phyloP scores from a whole-genome alignment of 2,797 vertebrate species.

The Siniperca obscura region DNA sequence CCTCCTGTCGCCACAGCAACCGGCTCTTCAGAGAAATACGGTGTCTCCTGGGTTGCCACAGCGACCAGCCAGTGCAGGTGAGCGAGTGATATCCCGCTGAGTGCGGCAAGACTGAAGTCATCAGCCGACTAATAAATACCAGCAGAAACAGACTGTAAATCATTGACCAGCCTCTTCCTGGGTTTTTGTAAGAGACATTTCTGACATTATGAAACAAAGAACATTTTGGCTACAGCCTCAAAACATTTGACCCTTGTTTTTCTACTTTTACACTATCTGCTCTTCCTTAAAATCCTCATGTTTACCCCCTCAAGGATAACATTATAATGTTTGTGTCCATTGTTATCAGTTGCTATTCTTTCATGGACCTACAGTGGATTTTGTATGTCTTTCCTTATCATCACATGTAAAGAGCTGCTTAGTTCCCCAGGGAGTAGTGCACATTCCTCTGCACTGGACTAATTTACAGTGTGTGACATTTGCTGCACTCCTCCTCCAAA shows the following conservation, averaged over 20 bases:
- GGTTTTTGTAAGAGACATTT: background rate
- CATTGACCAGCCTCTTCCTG: background rate
- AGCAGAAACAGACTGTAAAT: slow-evolving; percentile 10
- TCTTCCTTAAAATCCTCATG: background rate
- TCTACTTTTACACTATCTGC: background rate
- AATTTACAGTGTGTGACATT: slow-evolving; percentile 48
- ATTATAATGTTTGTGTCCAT: background rate
- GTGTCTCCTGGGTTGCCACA: slow-evolving; percentile 96
- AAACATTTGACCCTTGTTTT: background rate
- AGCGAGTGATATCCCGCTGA: slow-evolving; percentile 58
- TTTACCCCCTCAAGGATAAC: background rate
- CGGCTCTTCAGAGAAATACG: slow-evolving; percentile 93
- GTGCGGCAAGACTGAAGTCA: background rate
- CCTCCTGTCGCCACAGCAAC: slow-evolving; percentile 96
- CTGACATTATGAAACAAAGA: background rate
- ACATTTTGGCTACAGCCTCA: background rate
- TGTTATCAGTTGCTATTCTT: background rate
- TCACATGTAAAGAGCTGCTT: slow-evolving; percentile 30
- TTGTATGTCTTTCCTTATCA: slow-evolving; percentile 16
- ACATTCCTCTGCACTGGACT: slow-evolving; percentile 27
- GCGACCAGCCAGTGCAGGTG: slow-evolving; percentile 96
- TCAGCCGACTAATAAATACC: slow-evolving; percentile 10
- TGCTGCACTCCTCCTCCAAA: slow-evolving; percentile 14
- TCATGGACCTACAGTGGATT: background rate
- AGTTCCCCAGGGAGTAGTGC: slow-evolving; percentile 14